Base-by-base conservation (phyloP, 1,140 invertebrate species). In the Drosophila mayri region DNA sequence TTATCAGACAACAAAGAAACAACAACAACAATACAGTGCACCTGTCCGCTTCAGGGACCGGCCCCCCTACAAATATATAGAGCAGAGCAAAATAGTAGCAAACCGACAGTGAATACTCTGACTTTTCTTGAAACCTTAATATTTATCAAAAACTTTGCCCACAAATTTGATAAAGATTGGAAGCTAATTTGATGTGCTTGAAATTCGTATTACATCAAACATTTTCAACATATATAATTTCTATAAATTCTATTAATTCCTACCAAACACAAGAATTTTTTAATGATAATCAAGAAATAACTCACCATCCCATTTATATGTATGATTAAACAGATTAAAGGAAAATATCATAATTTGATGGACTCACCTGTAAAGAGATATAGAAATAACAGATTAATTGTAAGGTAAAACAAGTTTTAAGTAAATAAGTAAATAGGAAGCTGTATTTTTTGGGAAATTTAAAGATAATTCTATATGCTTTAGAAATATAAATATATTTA, bases 331-430 rank as follows among this genome's bases (percentile, higher is more conserved):
- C 28, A 30, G 3, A 57, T 9, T 22, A 6, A 12, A 10, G 12
- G 9, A 41, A 43, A 41, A 37, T n/a, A 11, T 12, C 37, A 40
- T 14, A 57, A 2, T 11, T 38, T 66, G 7, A 41, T 66, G 7
- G 38, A 86, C 83, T 86, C 81, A 86, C 83, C 83, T 86, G 28
- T n/a, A 86, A 86, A 49, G 41, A 86, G 18, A 75, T 16, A 52
- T 30, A 40, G 40, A 9, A 8, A 68, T 2, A 35, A 35, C 8
- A 32, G 0, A n/a, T n/a, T 37, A 43, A 65, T 66, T 50, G 46
- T 35, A 20, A 20, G 3, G 20, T 9, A 38, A 22, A 14, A 32
- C 16, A 35, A 4, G 12, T 20, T 35, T 0, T 35, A 16, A 5
- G 12, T 52, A 16, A 20, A 20, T 35, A 14, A 10, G 7, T 52